These are phyloP conservation scores for Trichonephila clavipes DNA, from an alignment of 1,140 invertebrate species.

Conservation along the genomic window DNA sequence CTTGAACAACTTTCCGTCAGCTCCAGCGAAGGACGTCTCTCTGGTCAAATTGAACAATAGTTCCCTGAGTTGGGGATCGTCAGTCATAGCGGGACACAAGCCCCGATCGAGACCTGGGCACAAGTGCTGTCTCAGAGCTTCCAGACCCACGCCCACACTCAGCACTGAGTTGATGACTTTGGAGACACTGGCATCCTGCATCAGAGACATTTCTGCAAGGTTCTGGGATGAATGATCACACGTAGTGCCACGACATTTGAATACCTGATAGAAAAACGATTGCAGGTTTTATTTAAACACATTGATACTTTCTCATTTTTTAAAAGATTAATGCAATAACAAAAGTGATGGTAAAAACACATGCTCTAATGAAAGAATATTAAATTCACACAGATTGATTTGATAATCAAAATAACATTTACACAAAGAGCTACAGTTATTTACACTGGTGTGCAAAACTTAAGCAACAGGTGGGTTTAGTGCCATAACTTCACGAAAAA, in stretches of 20 bases:
- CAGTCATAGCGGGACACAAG: constrained; percentile 78
- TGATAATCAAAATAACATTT: too few species aligned
- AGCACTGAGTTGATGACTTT: constrained; percentile 81
- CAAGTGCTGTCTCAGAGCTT: constrained; percentile 79
- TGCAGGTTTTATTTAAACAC: too few species aligned
- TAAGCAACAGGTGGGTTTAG: too few species aligned
- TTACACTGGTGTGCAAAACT: too few species aligned
- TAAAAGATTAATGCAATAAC: too few species aligned
- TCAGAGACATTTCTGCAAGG: constrained; percentile 50
- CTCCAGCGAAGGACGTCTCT: constrained; percentile 78
- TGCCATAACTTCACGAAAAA: too few species aligned
- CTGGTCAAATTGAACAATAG: constrained; percentile 79
- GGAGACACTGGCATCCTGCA: constrained; percentile 79
- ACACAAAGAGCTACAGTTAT: too few species aligned
- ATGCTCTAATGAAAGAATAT: not conserved
- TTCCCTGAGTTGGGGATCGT: constrained; percentile 76
- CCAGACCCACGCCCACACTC: constrained; percentile 79
- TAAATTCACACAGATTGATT: too few species aligned
- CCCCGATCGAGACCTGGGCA: constrained; percentile 79
- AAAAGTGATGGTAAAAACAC: not conserved
- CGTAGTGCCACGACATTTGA: constrained; percentile 78
- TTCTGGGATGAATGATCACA: constrained; percentile 75
- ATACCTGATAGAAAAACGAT: constrained; percentile 21
- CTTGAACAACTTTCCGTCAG: constrained; percentile 76
- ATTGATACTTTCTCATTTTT: too few species aligned